Base-by-base conservation (phyloP, 2,113 vertebrate genomes). In the Eclectus roratus region DNA sequence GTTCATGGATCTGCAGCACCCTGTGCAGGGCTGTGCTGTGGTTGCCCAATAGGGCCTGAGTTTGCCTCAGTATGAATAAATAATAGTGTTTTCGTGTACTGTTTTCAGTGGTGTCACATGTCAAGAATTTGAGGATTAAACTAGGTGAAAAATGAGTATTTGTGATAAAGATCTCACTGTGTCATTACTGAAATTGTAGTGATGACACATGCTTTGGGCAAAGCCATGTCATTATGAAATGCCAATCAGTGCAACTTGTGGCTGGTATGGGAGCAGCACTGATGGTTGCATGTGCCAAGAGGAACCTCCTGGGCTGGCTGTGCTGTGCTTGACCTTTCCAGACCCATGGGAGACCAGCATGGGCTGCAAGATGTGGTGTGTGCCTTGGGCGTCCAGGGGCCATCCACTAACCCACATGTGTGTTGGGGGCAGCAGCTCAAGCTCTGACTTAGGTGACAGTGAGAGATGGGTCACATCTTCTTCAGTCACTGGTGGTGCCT, bases 251-350 rank as follows among this genome's bases (percentile, higher is more conserved):
- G 6, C 28, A 17, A 17, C 85, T 14, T 13, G 7, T 35, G 80
- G 63, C 78, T 73, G 65, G 87, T 6, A 14, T 5, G 49, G 46
- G 78, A 50, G 25, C 55, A 89, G 89, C 64, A 13, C 71, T 20
- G n/a, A 70, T 4, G 70, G 28, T 41, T 11, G 4, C 27, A 2
- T 27, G 91, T 93, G 88, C 78, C 1, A 1, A 63, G 76, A 69
- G 88, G 81, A 89, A 65, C 71, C 80, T 85, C 52, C 96, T n/a
- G 68, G 95, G 83, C 90, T 71, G 71, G 46, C 94, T 25, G 47
- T 94, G 78, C 88, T 71, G 68, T 33, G 53, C 66, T 68, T 16
- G 9, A 58, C 58, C 24, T 90, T 88, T 33, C 91, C 85, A 85
- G 82, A 50, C 24, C 50, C 20, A 33, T 47, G 89, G 91, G 87